Base-by-base conservation (phyloP, 2,888 invertebrate genomes). In the Lydus trimaculatus region DNA sequence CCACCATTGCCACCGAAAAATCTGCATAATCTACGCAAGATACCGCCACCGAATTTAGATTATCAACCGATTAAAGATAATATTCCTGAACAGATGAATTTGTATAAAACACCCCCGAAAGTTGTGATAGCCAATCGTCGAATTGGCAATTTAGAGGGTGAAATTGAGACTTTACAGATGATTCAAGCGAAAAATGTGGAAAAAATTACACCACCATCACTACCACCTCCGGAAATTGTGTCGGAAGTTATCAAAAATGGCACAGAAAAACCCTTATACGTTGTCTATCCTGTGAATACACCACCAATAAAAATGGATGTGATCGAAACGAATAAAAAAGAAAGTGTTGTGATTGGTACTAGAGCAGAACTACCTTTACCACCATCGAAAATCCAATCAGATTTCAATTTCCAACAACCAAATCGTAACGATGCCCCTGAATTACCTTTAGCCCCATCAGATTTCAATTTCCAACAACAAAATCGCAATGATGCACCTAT, bases 121-220 rank as follows among this genome's bases (percentile, higher is more conserved):
- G 82, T 85, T 17, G 84, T 87, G 3, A 77, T 87, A 33, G 82
- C 86, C 0, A 87, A 86, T 63, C 82, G 86, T 64, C 81, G 86
- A 72, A 84, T 80, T 9, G 76, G 83, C 1, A 79, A 81, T 43
- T 83, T 88, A 6, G 87, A 88, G 31, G 87, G 88, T 0, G 86
- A 86, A 69, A 88, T 91, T 0, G 88, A 91, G 13, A 91, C 91
- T 0, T 80, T 91, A 36, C 92, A 92, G 83, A 91, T 92, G 92
- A 87, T 92, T 59, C 91, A 91, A 78, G 87, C 88, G 0, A 86
- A 88, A 76, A 84, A 86, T 69, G 81, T 85, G 13, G 81, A 85
- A 69, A 79, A 84, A 64, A 77, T 84, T 11, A 52, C 23, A 33
- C n/a, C n/a, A n/a, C n/a, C n/a, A n/a, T n/a, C 33, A 33, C 33